phyloP scores from a whole-genome alignment of 2,113 vertebrate species.

The Crotalus tigris region DNA sequence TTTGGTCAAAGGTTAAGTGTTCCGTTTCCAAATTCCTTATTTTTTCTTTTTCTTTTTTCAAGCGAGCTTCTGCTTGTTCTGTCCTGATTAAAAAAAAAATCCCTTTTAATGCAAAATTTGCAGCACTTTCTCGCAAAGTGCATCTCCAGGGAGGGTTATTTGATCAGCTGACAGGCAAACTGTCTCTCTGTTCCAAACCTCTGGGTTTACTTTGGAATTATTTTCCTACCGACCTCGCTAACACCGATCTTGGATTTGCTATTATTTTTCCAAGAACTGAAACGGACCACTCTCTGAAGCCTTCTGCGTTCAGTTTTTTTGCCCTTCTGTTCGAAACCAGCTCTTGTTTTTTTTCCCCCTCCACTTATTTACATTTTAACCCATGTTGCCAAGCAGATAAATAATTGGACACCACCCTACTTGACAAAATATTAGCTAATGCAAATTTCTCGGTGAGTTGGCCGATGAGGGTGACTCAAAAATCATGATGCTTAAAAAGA shows the following conservation, averaged over 20 bases:
- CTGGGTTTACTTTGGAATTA: background rate
- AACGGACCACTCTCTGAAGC: background rate
- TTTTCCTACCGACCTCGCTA: background rate
- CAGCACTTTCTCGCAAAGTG: background rate
- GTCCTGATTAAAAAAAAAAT: background rate
- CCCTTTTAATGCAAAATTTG: background rate
- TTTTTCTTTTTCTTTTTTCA: background rate
- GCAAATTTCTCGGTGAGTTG: background rate
- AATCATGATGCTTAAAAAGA: background rate
- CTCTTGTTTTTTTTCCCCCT: accelerated
- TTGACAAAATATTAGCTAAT: background rate
- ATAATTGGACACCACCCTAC: background rate
- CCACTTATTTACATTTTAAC: background rate
- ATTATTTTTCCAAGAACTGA: background rate
- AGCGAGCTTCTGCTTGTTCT: background rate
- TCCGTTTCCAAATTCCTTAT: background rate
- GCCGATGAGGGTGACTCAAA: background rate
- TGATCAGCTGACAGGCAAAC: background rate
- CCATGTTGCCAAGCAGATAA: background rate
- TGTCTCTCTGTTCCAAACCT: background rate
- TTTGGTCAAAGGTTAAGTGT: background rate
- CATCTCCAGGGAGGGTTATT: background rate
- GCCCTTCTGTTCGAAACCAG: background rate
- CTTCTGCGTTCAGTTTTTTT: background rate
- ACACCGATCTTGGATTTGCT: background rate